These are phyloP conservation scores for Phalanger gymnotis DNA, from an alignment of 2,797 vertebrate species.

Conservation along the genomic window DNA sequence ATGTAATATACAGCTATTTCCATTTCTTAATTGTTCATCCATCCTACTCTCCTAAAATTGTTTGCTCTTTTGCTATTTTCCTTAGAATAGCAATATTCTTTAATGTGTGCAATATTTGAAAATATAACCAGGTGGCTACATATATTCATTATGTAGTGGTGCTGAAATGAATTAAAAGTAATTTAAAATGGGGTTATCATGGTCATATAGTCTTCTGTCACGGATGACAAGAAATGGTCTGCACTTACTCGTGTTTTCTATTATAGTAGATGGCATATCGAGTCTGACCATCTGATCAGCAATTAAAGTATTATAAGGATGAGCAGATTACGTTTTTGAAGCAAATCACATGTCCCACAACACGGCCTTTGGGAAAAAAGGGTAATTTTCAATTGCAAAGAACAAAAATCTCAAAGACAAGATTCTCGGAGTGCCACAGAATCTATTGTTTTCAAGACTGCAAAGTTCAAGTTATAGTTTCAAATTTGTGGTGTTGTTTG, in stretches of 20 bases:
- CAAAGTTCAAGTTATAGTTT: slow-evolving; percentile 43
- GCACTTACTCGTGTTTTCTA: slow-evolving; percentile 18
- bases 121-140: neutral
- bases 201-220: neutral
- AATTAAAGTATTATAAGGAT: neutral
- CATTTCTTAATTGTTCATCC: slow-evolving; percentile 1
- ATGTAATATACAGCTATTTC: neutral
- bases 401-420: neutral
- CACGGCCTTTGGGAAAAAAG: slow-evolving; percentile 30
- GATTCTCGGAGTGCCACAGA: slow-evolving; percentile 17
- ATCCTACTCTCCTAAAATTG: neutral
- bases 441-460: slow-evolving; percentile 25
- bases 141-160: neutral
- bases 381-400: neutral
- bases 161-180: neutral
- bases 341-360: neutral
- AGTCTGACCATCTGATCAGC: slow-evolving; percentile 20
- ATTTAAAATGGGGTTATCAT: slow-evolving; percentile 33
- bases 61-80: neutral
- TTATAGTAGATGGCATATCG: neutral
- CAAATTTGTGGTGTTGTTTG: slow-evolving; percentile 22
- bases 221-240: neutral
- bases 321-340: slow-evolving; percentile 23
- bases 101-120: neutral
- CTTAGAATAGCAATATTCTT: neutral